Percentiles rank a stretch among this genome's conserved stretches.
Conservation (phyloP, 2,888 invertebrate species). For the Linnaemya vulpina region DNA sequence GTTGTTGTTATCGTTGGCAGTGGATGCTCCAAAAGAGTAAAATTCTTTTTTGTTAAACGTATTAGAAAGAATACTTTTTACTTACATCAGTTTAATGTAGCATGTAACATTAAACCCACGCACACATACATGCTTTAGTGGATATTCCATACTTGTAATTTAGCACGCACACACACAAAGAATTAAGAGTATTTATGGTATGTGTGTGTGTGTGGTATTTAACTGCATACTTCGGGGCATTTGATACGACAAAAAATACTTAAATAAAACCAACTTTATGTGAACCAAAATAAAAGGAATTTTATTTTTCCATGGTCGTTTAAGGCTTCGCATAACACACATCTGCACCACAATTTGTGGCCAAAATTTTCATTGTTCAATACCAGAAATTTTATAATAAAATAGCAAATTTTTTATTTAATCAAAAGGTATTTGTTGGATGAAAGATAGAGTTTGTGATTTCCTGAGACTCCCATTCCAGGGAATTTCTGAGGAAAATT, state of each 20-base stretch:
- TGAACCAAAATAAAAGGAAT: background rate
- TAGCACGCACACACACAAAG: background rate
- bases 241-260: background rate
- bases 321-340: no score
- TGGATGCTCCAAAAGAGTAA: background rate
- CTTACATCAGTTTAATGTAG: conserved; percentile 3
- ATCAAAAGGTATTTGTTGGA: no score
- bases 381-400: no score
- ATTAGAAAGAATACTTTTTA: background rate
- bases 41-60: background rate
- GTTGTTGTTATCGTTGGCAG: background rate
- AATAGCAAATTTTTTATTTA: no score
- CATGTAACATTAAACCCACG: background rate
- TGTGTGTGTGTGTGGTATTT: conserved; percentile 1
- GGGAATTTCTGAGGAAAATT: no score
- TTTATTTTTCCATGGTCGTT: no score
- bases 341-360: no score
- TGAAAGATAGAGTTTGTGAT: no score
- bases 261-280: background rate
- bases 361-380: no score
- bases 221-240: conserved; percentile 7
- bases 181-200: background rate
- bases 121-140: background rate
- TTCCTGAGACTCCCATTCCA: no score
- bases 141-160: conserved; percentile 7